Percentiles rank a stretch among this genome's conserved stretches.
phyloP scores from a whole-genome alignment of 2,888 invertebrate genomes.

The Parapristionchus giblindavisi region DNA sequence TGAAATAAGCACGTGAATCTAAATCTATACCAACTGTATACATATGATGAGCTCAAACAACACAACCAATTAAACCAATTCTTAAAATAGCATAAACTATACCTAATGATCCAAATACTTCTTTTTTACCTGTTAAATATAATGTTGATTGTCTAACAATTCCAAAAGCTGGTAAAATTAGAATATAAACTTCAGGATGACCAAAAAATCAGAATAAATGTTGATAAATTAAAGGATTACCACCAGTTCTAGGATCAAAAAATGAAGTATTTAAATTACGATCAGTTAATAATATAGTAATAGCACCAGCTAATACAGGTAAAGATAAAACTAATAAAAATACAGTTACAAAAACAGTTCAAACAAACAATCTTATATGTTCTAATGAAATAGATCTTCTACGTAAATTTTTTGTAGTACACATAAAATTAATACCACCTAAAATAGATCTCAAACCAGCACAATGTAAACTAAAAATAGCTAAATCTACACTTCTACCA shows the following conservation, averaged over 20 bases:
- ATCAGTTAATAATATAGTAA: slow-evolving; percentile 83
- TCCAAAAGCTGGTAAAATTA: slow-evolving; percentile 85
- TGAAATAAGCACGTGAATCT: slow-evolving; percentile 85
- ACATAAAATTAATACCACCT: slow-evolving; percentile 83
- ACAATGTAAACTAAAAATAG: slow-evolving; percentile 82
- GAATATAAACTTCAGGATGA: slow-evolving; percentile 86
- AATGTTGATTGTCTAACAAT: slow-evolving; percentile 83
- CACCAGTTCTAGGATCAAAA: slow-evolving; percentile 83
- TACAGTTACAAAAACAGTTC: slow-evolving; percentile 79
- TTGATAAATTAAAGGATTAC: slow-evolving; percentile 83
- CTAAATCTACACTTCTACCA: slow-evolving; percentile 80
- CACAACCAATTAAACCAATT: slow-evolving; percentile 84
- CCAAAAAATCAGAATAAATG: slow-evolving; percentile 89
- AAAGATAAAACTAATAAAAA: slow-evolving; percentile 78
- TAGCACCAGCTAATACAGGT: slow-evolving; percentile 82
- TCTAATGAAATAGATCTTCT: slow-evolving; percentile 76
- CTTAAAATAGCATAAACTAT: slow-evolving; percentile 84
- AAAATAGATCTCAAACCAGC: slow-evolving; percentile 77
- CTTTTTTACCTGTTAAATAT: slow-evolving; percentile 76
- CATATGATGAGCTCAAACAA: slow-evolving; percentile 87
- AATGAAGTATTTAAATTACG: slow-evolving; percentile 84
- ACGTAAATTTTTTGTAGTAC: slow-evolving; percentile 81
- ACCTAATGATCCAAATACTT: slow-evolving; percentile 62
- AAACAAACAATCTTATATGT: slow-evolving; percentile 80
- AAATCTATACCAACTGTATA: slow-evolving; percentile 86